Conservation (phyloP, 2,797 vertebrate genomes). For the Myripristis murdjan region DNA sequence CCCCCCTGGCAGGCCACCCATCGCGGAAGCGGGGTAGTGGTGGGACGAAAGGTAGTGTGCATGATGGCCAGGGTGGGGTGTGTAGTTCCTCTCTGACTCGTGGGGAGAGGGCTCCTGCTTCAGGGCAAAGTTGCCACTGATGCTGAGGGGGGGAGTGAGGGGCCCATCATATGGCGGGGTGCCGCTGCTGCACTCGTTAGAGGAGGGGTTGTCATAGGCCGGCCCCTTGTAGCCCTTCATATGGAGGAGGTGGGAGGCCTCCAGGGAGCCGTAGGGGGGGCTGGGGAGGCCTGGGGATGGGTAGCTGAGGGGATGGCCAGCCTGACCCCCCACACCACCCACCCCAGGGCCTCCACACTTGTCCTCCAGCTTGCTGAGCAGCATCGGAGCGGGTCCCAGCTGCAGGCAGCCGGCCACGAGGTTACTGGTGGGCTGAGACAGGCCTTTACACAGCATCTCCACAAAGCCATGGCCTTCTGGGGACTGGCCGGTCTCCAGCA, state of each 20-base stretch:
- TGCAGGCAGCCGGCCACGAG: constrained; percentile 95
- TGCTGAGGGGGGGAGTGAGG: constrained; percentile 95
- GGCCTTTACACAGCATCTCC: constrained; percentile 96
- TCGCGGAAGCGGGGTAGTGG: constrained; percentile 75
- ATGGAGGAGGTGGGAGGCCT: constrained; percentile 92
- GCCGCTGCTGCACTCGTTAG: constrained; percentile 87
- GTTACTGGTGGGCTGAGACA: constrained; percentile 97
- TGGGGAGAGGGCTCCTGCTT: constrained; percentile 93
- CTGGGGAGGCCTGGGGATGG: constrained; percentile 94
- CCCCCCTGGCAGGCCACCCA: constrained; percentile 82
- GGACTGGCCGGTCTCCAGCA: constrained; percentile 91
- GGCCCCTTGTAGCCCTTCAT: constrained; percentile 93
- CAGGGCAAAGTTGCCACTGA: constrained; percentile 94
- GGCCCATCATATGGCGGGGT: constrained; percentile 94
- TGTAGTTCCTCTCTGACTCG: constrained; percentile 91
- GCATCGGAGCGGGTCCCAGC: constrained; percentile 88
- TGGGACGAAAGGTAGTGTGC: constrained; percentile 88
- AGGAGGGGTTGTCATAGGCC: constrained; percentile 88
- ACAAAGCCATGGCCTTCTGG: constrained; percentile 92
- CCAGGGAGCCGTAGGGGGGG: constrained; percentile 94
- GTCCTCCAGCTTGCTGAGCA: constrained; percentile 91
- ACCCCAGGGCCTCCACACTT: constrained; percentile 80
- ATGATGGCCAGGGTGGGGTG: constrained; percentile 74
- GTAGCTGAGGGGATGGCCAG: constrained; percentile 87
- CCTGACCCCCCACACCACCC: constrained; percentile 83